These are phyloP conservation scores for Apodemia hepburni DNA, from an alignment of 2,888 invertebrate genomes.

Conservation along the genomic window DNA sequence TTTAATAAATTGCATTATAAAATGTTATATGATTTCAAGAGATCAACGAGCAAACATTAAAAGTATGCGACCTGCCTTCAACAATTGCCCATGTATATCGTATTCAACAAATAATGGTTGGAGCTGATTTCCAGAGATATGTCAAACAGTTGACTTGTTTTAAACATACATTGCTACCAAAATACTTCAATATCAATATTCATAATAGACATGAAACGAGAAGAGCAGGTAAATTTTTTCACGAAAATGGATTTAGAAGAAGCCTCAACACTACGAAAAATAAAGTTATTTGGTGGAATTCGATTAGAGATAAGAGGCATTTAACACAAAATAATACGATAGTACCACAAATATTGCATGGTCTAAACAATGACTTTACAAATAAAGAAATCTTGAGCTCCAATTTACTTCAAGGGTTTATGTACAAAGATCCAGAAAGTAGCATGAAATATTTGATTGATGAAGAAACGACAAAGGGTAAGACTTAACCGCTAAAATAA, in stretches of 20 bases:
- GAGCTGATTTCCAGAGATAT: constrained; percentile 37
- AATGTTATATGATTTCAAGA: constrained; percentile 52
- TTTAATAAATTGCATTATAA: not conserved
- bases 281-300: constrained; percentile 38
- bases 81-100: constrained; percentile 38
- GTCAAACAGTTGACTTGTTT: constrained; percentile 42
- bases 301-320: constrained; percentile 45
- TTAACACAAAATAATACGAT: constrained; percentile 21
- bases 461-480: too few relatives aligned
- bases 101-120: constrained; percentile 29
- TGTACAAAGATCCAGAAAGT: too few relatives aligned
- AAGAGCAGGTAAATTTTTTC: constrained; percentile 16
- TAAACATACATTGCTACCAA: constrained; percentile 36
- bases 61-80: constrained; percentile 46
- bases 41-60: constrained; percentile 38
- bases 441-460: too few relatives aligned
- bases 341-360: constrained; percentile 33
- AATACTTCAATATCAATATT: constrained; percentile 35
- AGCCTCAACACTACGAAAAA: not conserved
- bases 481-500: too few relatives aligned
- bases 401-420: too few relatives aligned
- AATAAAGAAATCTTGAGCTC: too few relatives aligned
- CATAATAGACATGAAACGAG: constrained; percentile 20
- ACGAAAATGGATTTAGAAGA: constrained; percentile 8
- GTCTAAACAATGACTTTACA: too few relatives aligned